These are phyloP conservation scores for Drosophila sp. DNA, from an alignment of 1,140 invertebrate species.

Conservation along the genomic window DNA sequence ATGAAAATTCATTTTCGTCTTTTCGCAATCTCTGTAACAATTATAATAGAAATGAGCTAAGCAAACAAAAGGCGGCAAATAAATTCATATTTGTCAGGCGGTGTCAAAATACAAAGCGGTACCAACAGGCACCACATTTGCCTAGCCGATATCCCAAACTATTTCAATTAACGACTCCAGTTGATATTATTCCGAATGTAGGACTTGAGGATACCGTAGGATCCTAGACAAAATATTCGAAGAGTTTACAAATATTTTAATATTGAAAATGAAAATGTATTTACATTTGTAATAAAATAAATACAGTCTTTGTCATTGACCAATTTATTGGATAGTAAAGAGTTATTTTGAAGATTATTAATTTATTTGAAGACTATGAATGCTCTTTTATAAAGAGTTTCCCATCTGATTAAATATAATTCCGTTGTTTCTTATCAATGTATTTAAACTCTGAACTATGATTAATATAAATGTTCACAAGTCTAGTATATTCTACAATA, in stretches of 20 bases:
- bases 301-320: too few species aligned
- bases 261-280: too few species aligned
- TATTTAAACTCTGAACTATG: conserved; percentile 2
- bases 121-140: conserved; percentile 25
- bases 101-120: conserved; percentile 62
- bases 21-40: conserved; percentile 46
- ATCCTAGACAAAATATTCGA: too few species aligned
- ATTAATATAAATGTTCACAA: conserved; percentile 3
- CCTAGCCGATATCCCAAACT: conserved; percentile 24
- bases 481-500: background rate
- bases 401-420: too few species aligned
- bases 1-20: conserved; percentile 3
- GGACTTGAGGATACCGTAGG: conserved; percentile 15
- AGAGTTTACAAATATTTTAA: background rate
- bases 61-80: conserved; percentile 34
- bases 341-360: too few species aligned
- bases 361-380: too few species aligned
- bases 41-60: conserved; percentile 39
- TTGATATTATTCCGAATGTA: background rate
- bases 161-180: conserved; percentile 44
- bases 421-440: background rate
- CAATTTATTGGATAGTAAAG: too few species aligned
- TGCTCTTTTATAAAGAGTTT: too few species aligned
- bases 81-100: conserved; percentile 63
- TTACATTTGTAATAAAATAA: too few species aligned